A percentile compares a stretch with the other conserved stretches of the same genome.
Conservation (phyloP, 1,140 invertebrate genomes). For the Trissolcus basalis region DNA sequence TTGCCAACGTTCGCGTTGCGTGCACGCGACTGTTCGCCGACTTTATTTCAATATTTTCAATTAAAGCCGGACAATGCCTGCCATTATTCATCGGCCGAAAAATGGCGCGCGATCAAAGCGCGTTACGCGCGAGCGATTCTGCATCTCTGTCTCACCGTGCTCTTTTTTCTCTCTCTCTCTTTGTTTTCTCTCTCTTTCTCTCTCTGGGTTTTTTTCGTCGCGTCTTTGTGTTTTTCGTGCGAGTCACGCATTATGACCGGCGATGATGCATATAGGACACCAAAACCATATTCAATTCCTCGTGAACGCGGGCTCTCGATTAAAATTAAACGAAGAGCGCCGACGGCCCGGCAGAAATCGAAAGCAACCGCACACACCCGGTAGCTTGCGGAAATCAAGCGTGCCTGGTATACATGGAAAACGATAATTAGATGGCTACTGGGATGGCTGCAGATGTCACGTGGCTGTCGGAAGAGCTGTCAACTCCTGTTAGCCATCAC, state of each 20-base stretch:
- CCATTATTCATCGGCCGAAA: slow-evolving; percentile 49
- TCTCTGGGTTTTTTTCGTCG: too few species aligned
- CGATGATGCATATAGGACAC: slow-evolving; percentile 32
- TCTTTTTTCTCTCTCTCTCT: too few species aligned
- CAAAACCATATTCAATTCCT: slow-evolving; percentile 33
- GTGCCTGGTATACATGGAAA: slow-evolving; percentile 49
- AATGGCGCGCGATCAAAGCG: slow-evolving; percentile 31
- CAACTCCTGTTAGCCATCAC: slow-evolving; percentile 66
- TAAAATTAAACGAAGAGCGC: slow-evolving; percentile 29
- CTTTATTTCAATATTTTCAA: slow-evolving; percentile 77
- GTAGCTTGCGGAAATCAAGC: slow-evolving; percentile 43
- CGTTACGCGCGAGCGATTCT: slow-evolving; percentile 3
- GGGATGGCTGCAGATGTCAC: slow-evolving; percentile 72
- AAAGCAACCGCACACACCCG: slow-evolving; percentile 56
- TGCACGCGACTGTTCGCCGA: slow-evolving; percentile 67
- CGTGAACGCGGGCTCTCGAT: slow-evolving; percentile 18
- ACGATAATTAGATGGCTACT: slow-evolving; percentile 73
- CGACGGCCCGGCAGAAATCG: slow-evolving; percentile 29
- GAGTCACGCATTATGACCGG: slow-evolving; percentile 26
- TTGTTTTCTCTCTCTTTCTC: too few species aligned
- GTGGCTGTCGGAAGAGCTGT: slow-evolving; percentile 73
- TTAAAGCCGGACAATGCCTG: slow-evolving; percentile 74
- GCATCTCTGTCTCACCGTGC: slow-evolving; percentile 12
- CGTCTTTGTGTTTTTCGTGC: slow-evolving; percentile 19
- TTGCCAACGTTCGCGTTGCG: slow-evolving; percentile 10